Conservation (phyloP, 2,888 invertebrate species). For the Leptopilina myrica region DNA sequence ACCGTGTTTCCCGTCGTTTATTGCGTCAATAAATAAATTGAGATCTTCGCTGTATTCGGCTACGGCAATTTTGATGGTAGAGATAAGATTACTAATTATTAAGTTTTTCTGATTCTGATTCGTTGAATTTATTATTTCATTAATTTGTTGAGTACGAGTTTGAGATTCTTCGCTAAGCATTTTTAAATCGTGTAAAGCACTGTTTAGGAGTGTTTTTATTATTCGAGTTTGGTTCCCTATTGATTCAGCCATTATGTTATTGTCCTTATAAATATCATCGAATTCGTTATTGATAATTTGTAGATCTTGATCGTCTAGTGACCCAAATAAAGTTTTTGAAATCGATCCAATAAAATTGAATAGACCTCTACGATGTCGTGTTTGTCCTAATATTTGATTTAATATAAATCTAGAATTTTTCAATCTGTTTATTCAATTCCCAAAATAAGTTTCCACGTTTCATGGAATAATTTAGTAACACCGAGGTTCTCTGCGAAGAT, state of each 20-base stretch:
- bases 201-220: not conserved
- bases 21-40: no score
- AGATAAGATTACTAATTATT: not conserved
- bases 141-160: no score
- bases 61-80: not conserved
- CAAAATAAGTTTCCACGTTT: no score
- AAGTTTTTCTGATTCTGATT: not conserved
- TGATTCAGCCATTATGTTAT: not conserved
- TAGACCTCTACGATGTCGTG: not conserved
- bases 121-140: no score
- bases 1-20: no score
- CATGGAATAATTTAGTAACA: no score
- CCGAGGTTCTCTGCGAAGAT: no score
- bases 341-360: not conserved
- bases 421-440: no score
- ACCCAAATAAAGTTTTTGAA: not conserved
- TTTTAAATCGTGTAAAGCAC: not conserved
- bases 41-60: no score
- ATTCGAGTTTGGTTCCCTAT: not conserved
- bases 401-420: no score
- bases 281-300: not conserved
- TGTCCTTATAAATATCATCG: not conserved
- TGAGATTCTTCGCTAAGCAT: not conserved
- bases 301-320: not conserved
- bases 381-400: no score